Evolutionary conservation across 1,140 invertebrate genomes (phyloP).

Genomic region (Formica exsecta): DNA sequence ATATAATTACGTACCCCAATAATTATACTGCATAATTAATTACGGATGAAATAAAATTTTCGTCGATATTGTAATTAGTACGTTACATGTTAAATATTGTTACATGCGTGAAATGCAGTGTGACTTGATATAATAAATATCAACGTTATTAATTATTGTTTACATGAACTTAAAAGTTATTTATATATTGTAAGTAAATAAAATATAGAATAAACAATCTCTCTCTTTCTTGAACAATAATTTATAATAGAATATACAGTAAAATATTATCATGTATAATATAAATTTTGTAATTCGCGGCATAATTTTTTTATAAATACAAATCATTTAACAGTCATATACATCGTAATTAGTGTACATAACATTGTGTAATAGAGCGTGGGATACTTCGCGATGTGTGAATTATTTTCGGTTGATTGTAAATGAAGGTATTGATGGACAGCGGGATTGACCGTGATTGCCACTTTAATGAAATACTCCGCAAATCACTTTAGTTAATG

Average conservation of each 20-base stretch:
- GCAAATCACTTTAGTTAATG: constrained; percentile 46
- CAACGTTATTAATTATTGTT: constrained; percentile 29
- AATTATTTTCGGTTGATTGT: not conserved
- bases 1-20: constrained; percentile 23
- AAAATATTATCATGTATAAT: not conserved
- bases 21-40: constrained; percentile 49
- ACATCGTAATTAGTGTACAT: not conserved
- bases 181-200: not conserved
- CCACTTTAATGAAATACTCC: constrained; percentile 25
- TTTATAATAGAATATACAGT: not conserved
- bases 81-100: constrained; percentile 19
- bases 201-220: not conserved
- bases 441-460: not conserved
- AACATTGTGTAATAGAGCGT: not conserved
- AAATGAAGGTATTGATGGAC: not conserved
- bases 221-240: not conserved
- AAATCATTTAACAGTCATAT: not conserved
- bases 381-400: no score
- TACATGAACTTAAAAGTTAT: constrained; percentile 5
- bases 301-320: not conserved
- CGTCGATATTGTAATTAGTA: constrained; percentile 17
- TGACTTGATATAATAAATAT: not conserved
- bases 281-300: not conserved
- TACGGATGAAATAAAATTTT: constrained; percentile 31
- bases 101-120: not conserved